phyloP scores from a whole-genome alignment of 2,888 invertebrate genomes.

The Nebria salina region DNA sequence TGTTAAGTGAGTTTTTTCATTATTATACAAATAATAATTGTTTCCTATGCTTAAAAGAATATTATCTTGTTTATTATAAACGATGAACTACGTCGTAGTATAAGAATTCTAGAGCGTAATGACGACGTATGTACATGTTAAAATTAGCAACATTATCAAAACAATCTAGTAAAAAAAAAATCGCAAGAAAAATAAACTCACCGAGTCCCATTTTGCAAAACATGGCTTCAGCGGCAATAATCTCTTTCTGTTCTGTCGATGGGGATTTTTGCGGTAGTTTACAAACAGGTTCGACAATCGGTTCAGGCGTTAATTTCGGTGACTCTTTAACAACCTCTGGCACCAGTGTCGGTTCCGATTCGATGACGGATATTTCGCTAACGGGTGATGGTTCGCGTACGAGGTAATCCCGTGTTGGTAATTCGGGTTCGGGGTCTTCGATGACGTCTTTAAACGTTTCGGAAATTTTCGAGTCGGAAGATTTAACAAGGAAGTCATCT shows the following conservation, averaged over 20 bases:
- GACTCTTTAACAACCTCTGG: slow-evolving; percentile 44
- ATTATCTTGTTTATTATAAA: neutral
- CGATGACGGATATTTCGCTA: slow-evolving; percentile 39
- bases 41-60: neutral
- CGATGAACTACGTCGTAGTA: neutral
- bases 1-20: no score
- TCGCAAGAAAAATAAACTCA: slow-evolving; percentile 62
- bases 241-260: slow-evolving; percentile 50
- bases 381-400: slow-evolving; percentile 46
- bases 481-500: slow-evolving; percentile 21
- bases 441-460: slow-evolving; percentile 56
- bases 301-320: slow-evolving; percentile 34
- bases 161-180: slow-evolving; percentile 9
- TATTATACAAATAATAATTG: neutral
- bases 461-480: neutral
- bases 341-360: slow-evolving; percentile 49
- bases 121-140: slow-evolving; percentile 13
- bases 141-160: slow-evolving; percentile 21
- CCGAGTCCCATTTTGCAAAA: slow-evolving; percentile 79
- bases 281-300: slow-evolving; percentile 28
- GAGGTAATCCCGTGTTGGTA: slow-evolving; percentile 48
- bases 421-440: slow-evolving; percentile 52
- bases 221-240: slow-evolving; percentile 74
- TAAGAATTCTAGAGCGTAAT: neutral
- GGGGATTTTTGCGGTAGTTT: slow-evolving; percentile 55